Evolutionary conservation across 2,888 invertebrate species (phyloP), one percentile per base, ranked within the genome.

Genomic region (Andrena dorsata): DNA sequence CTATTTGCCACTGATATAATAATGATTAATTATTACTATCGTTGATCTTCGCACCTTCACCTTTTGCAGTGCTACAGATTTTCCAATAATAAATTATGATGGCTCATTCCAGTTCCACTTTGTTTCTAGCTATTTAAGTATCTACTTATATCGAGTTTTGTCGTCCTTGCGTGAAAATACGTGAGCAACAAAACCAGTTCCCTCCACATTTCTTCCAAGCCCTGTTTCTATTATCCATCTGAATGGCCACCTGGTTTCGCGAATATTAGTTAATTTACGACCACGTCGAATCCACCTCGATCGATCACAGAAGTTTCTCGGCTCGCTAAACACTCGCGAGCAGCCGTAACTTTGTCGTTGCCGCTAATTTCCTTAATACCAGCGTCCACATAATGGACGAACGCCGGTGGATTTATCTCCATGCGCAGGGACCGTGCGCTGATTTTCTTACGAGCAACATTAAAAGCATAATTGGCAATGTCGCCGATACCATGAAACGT

Each of bases 381-480:
- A 63, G 49, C 32, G 61, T 61, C 32, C 8, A 13, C 20, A 8
- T 61, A 61, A 35, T 10, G 61, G 20, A 35, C 20, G 61, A 32
- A 26, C 20, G 51, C n/a, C n/a, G 63, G 10, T 23, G 23, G 49
- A 51, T 64, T 35, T 73, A 63, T 63, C 16, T 26, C n/a, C 26
- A 23, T 20, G 8, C n/a, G 49, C 63, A 35, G 63, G 2, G 53
- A 28, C 53, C 26, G 64, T 6, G 13, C 26, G 53, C 23, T 13
- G 41, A 23, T 13, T 32, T 23, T 20, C 23, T 64, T 23, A 49
- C n/a, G 20, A 30, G 10, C 64, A 41, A 41, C 28, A 30, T 73
- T 73, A 76, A 72, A 53, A 53, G 71, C 76, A 75, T 80, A 73
- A 85, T 78, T 68, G 66, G 64, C 49, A 60, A 58, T 71, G 66